Conservation (phyloP, 1,140 invertebrate species). For the Holcopasites calliopsidis region DNA sequence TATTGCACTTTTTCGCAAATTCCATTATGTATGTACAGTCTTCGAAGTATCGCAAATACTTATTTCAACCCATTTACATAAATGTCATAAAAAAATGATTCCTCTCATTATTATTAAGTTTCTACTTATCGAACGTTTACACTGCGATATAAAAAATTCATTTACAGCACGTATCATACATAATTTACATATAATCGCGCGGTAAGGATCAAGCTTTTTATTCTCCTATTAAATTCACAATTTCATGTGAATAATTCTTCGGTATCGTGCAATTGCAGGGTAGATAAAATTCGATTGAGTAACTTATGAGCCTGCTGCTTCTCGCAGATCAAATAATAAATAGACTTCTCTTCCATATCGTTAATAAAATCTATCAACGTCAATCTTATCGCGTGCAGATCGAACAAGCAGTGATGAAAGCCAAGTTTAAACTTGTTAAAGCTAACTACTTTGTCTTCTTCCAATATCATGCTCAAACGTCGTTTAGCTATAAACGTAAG, state of each 20-base stretch:
- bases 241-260: neutral
- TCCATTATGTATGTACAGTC: too few species aligned
- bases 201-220: neutral
- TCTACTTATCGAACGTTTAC: too few species aligned
- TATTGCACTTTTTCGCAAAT: too few species aligned
- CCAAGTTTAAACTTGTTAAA: constrained; percentile 73
- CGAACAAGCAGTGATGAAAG: constrained; percentile 75
- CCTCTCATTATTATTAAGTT: too few species aligned
- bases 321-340: constrained; percentile 64
- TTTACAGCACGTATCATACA: neutral
- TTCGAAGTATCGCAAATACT: too few species aligned
- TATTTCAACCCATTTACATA: too few species aligned
- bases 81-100: too few species aligned
- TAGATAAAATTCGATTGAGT: constrained; percentile 56
- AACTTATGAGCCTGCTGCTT: constrained; percentile 59
- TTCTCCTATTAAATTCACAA: neutral
- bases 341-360: constrained; percentile 68
- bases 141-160: too few species aligned
- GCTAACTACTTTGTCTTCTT: constrained; percentile 56
- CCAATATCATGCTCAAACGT: constrained; percentile 75
- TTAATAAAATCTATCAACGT: constrained; percentile 70
- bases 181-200: constrained; percentile 5
- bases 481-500: constrained; percentile 83
- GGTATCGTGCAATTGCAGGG: constrained; percentile 35
- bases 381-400: constrained; percentile 71